Conservation (phyloP, 2,888 invertebrate species). For the Dynastes hyllus region DNA sequence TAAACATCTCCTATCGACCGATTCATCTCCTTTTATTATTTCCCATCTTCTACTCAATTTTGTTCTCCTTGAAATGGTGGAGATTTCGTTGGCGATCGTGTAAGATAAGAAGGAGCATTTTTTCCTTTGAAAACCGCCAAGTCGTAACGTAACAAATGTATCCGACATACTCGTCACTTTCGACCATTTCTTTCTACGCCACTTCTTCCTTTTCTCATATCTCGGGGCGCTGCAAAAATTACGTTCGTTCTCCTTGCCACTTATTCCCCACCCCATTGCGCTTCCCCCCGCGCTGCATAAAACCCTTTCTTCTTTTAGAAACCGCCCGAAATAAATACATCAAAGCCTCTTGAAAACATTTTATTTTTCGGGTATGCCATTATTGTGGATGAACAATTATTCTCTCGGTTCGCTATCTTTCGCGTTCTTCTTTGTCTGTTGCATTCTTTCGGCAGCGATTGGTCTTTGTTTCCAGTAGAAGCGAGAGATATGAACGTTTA, state of each 20-base stretch:
- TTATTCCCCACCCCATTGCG: background rate
- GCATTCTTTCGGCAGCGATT: background rate
- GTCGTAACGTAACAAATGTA: slow-evolving; percentile 27
- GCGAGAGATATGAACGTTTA: slow-evolving; percentile 2
- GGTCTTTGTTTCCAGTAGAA: background rate
- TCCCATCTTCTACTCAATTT: background rate
- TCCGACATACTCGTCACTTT: slow-evolving; percentile 38
- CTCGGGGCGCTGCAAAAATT: slow-evolving; percentile 18
- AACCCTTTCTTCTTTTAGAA: slow-evolving; percentile 10
- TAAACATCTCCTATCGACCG: background rate
- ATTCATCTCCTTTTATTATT: background rate
- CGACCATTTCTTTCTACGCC: slow-evolving; percentile 6
- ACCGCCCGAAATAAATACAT: slow-evolving; percentile 36
- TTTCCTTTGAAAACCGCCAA: slow-evolving; percentile 26
- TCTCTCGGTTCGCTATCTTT: slow-evolving; percentile 25
- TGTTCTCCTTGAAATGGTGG: background rate
- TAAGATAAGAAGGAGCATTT: slow-evolving; percentile 3
- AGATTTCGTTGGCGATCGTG: slow-evolving; percentile 7
- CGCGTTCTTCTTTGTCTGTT: background rate
- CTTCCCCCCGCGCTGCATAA: too few species aligned
- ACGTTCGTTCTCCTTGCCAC: background rate
- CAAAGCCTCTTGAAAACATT: slow-evolving; percentile 40
- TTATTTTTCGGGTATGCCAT: slow-evolving; percentile 36
- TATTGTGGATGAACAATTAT: slow-evolving; percentile 40
- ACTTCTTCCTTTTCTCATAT: background rate